Percentiles rank a stretch among this genome's conserved stretches.
phyloP scores from a whole-genome alignment of 2,888 invertebrate species.

The Apocheima hispidaria region DNA sequence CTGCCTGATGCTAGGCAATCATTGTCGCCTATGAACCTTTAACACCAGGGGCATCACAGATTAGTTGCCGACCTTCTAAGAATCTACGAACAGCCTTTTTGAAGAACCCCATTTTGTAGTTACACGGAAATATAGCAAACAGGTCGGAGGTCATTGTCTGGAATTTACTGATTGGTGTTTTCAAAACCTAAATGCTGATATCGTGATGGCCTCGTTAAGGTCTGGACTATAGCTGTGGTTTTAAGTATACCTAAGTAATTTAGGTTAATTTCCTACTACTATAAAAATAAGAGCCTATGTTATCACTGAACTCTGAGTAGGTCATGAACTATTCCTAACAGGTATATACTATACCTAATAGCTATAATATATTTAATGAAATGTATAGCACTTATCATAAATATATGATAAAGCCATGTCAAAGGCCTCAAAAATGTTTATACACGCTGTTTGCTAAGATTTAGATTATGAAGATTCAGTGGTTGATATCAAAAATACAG shows the following conservation, averaged over 20 bases:
- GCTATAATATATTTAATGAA: background rate
- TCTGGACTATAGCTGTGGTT: background rate
- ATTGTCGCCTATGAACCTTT: too few relatives aligned
- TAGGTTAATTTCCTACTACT: background rate
- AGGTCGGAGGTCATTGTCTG: too few relatives aligned
- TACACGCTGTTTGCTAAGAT: too few relatives aligned
- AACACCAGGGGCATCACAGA: too few relatives aligned
- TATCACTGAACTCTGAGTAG: conserved; percentile 12
- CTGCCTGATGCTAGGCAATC: too few relatives aligned
- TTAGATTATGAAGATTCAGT: too few relatives aligned
- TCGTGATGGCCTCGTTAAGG: background rate
- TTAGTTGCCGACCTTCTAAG: too few relatives aligned
- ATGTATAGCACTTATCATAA: background rate
- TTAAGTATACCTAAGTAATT: background rate
- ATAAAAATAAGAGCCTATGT: conserved; percentile 1
- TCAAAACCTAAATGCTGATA: conserved; percentile 3
- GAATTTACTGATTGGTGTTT: background rate
- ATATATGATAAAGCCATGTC: background rate
- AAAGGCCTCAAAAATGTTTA: too few relatives aligned
- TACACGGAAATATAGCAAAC: too few relatives aligned
- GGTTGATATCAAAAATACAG: too few relatives aligned
- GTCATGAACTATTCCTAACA: background rate
- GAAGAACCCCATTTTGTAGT: too few relatives aligned
- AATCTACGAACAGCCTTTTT: too few relatives aligned
- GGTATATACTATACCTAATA: background rate